Evolutionary conservation across 2,113 vertebrate genomes (phyloP).

Genomic region (Morone saxatilis): DNA sequence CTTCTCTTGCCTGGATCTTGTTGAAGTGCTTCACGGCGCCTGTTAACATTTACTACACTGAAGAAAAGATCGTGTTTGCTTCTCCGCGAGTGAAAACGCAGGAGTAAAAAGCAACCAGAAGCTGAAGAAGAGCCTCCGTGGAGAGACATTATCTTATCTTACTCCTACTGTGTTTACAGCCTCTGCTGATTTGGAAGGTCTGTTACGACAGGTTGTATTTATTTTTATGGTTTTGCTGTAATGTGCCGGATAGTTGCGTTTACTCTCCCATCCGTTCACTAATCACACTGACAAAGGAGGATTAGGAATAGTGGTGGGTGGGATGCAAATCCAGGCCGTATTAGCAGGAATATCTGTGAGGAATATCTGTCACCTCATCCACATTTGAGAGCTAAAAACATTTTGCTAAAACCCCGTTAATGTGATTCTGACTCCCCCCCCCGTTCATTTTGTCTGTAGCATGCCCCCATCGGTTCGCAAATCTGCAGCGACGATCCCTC

Average conservation of each 20-base stretch:
- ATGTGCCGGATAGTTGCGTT: conserved; percentile 23
- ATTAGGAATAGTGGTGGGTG: neutral
- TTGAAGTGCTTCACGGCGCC: conserved; percentile 44
- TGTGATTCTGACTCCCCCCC: conserved; percentile 42
- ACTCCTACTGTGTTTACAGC: conserved; percentile 68
- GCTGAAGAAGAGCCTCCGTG: conserved; percentile 41
- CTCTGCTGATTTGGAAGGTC: conserved; percentile 62
- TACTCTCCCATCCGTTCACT: conserved; percentile 23
- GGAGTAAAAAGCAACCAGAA: conserved; percentile 33
- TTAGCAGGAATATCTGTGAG: conserved; percentile 32
- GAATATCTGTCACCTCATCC: conserved; percentile 16
- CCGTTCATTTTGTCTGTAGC: neutral
- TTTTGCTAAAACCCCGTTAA: conserved; percentile 28
- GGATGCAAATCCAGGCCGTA: conserved; percentile 40
- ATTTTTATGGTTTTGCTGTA: conserved; percentile 41
- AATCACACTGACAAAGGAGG: neutral
- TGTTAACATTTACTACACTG: conserved; percentile 36
- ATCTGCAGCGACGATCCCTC: neutral
- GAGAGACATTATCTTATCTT: conserved; percentile 42
- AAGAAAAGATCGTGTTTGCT: conserved; percentile 40
- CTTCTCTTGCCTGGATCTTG: conserved; percentile 45
- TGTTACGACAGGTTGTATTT: conserved; percentile 63
- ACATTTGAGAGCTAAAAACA: neutral
- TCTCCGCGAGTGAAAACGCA: conserved; percentile 6
- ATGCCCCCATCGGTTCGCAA: neutral